These are phyloP conservation scores for Plagodis dolabraria DNA, from an alignment of 2,888 invertebrate species.

Conservation along the genomic window DNA sequence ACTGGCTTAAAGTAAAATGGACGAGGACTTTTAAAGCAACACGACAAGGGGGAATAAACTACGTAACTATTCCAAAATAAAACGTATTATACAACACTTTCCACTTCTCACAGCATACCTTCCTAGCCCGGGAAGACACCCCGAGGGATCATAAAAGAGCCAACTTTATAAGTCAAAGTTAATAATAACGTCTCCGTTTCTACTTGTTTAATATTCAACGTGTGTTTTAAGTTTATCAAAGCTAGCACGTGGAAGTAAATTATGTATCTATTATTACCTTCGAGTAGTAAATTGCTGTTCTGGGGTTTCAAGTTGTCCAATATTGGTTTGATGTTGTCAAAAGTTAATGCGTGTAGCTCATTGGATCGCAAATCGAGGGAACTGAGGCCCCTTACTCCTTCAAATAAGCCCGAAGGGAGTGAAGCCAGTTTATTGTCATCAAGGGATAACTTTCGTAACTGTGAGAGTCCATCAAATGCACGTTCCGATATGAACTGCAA, in stretches of 20 bases:
- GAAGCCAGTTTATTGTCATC: slow-evolving; percentile 90
- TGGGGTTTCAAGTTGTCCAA: slow-evolving; percentile 90
- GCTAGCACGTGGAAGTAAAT: slow-evolving; percentile 56
- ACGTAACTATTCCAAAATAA: slow-evolving; percentile 44
- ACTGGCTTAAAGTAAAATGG: slow-evolving; percentile 23
- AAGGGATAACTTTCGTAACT: slow-evolving; percentile 88
- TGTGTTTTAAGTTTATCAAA: slow-evolving; percentile 71
- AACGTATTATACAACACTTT: slow-evolving; percentile 52
- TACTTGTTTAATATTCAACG: slow-evolving; percentile 73
- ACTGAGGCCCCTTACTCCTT: slow-evolving; percentile 89
- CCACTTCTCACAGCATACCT: slow-evolving; percentile 47
- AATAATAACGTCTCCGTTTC: slow-evolving; percentile 66
- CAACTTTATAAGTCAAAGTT: slow-evolving; percentile 73
- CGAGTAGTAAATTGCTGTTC: slow-evolving; percentile 90
- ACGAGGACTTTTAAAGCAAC: slow-evolving; percentile 22
- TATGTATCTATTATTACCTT: slow-evolving; percentile 86
- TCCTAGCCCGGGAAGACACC: slow-evolving; percentile 57
- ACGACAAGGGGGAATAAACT: slow-evolving; percentile 17
- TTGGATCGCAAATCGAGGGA: slow-evolving; percentile 92
- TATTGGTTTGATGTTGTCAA: slow-evolving; percentile 91
- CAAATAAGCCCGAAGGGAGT: slow-evolving; percentile 89
- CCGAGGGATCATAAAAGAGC: slow-evolving; percentile 69
- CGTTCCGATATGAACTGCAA: slow-evolving; percentile 90
- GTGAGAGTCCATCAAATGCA: slow-evolving; percentile 90
- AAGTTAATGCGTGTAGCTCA: slow-evolving; percentile 90